phyloP scores from a whole-genome alignment of 1,140 invertebrate genomes.

The Antheraea mylitta region DNA sequence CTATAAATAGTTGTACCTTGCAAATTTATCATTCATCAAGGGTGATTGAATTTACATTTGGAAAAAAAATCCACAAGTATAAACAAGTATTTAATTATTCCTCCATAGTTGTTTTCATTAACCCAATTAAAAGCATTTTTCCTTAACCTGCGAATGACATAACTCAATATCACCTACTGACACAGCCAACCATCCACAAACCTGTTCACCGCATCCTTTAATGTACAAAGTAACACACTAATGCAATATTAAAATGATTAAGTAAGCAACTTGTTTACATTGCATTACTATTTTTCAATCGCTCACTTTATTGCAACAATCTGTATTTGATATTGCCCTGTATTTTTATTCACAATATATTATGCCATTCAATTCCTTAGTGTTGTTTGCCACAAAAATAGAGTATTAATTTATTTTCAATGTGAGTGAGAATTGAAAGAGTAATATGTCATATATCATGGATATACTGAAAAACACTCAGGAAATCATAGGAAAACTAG shows the following conservation, averaged over 20 bases:
- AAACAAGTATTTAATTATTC: not conserved
- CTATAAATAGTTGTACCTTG: too few species aligned
- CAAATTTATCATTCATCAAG: too few species aligned
- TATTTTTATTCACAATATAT: not conserved
- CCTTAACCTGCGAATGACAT: not conserved
- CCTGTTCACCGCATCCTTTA: not conserved
- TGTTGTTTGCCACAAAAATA: not conserved
- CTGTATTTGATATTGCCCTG: not conserved
- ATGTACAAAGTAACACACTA: not conserved
- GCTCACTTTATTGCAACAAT: not conserved
- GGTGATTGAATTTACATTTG: not conserved
- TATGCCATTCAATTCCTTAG: not conserved
- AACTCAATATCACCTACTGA: not conserved
- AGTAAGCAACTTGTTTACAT: not conserved
- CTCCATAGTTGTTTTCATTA: not conserved
- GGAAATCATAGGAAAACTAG: too few species aligned
- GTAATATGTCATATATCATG: too few species aligned
- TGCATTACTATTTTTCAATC: not conserved
- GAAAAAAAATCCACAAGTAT: not conserved
- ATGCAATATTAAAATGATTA: conserved; percentile 4
- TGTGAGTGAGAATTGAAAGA: too few species aligned
- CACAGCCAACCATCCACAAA: not conserved
- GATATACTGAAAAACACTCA: too few species aligned
- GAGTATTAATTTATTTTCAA: too few species aligned
- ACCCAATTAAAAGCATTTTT: not conserved